These are phyloP conservation scores for Drosophila bifasciata DNA, from an alignment of 1,140 invertebrate genomes.

Conservation along the genomic window DNA sequence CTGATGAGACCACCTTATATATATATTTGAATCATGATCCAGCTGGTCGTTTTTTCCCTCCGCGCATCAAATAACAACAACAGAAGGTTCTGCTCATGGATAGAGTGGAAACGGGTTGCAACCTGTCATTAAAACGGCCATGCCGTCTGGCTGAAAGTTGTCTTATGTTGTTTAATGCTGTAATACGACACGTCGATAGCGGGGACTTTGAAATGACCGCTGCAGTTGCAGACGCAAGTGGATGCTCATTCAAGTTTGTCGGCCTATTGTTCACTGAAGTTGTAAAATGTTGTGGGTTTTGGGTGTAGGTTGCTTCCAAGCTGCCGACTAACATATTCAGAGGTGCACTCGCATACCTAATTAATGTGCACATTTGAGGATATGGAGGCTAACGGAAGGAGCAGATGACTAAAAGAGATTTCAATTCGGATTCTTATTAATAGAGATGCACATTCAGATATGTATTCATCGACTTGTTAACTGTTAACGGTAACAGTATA, in stretches of 20 bases:
- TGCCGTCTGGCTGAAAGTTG: slow-evolving; percentile 24
- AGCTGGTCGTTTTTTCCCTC: slow-evolving; percentile 24
- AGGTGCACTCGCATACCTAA: slow-evolving; percentile 15
- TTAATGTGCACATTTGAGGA: slow-evolving; percentile 33
- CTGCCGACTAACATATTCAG: neutral
- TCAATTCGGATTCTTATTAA: neutral
- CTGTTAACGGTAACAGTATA: slow-evolving; percentile 2
- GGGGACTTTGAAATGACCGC: slow-evolving; percentile 39
- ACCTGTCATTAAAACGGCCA: slow-evolving; percentile 66
- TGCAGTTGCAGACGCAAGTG: slow-evolving; percentile 8
- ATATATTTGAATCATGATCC: no score
- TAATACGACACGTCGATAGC: slow-evolving; percentile 34
- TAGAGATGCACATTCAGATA: neutral
- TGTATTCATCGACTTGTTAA: slow-evolving; percentile 4
- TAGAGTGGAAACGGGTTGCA: slow-evolving; percentile 32
- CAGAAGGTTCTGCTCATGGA: slow-evolving; percentile 27
- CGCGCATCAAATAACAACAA: slow-evolving; percentile 53
- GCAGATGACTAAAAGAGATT: slow-evolving; percentile 9
- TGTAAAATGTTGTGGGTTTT: slow-evolving; percentile 20
- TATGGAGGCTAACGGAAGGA: slow-evolving; percentile 51
- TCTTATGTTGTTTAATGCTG: slow-evolving; percentile 64
- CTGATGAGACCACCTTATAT: no score
- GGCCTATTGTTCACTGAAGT: slow-evolving; percentile 31
- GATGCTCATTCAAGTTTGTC: slow-evolving; percentile 42
- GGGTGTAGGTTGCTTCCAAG: slow-evolving; percentile 5